Percentiles rank a stretch among this genome's conserved stretches.
Evolutionary conservation across 1,140 invertebrate genomes (phyloP).

Genomic region (Apis cerana): DNA sequence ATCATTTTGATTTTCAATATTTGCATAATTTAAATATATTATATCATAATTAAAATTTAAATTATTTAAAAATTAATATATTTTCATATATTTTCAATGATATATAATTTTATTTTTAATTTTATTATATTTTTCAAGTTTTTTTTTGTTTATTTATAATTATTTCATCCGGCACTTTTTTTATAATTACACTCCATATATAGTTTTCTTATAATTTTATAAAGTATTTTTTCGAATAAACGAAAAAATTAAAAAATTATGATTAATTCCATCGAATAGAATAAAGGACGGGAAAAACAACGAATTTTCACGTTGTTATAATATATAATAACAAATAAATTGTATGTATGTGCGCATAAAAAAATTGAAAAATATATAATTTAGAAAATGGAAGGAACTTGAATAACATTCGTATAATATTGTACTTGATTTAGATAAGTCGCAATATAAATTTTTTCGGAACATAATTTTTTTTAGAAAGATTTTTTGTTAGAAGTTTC

Average conservation of each 20-base stretch:
- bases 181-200: not conserved
- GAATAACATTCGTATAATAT: slow-evolving; percentile 7
- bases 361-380: slow-evolving; percentile 29
- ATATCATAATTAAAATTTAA: not conserved
- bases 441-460: not conserved
- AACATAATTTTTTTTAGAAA: not conserved
- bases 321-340: not conserved
- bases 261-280: not conserved
- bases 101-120: not conserved
- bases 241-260: not conserved
- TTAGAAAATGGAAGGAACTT: slow-evolving; percentile 41
- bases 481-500: not conserved
- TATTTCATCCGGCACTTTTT: not conserved
- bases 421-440: not conserved
- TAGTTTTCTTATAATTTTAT: not conserved
- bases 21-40: no score
- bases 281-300: not conserved
- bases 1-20: not conserved
- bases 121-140: not conserved
- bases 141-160: not conserved
- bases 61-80: not conserved
- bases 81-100: not conserved
- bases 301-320: not conserved
- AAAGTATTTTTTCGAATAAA: not conserved
- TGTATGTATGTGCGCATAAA: slow-evolving; percentile 9